Evolutionary conservation across 2,797 vertebrate species (phyloP).

Genomic region (Neosalanx taihuensis): DNA sequence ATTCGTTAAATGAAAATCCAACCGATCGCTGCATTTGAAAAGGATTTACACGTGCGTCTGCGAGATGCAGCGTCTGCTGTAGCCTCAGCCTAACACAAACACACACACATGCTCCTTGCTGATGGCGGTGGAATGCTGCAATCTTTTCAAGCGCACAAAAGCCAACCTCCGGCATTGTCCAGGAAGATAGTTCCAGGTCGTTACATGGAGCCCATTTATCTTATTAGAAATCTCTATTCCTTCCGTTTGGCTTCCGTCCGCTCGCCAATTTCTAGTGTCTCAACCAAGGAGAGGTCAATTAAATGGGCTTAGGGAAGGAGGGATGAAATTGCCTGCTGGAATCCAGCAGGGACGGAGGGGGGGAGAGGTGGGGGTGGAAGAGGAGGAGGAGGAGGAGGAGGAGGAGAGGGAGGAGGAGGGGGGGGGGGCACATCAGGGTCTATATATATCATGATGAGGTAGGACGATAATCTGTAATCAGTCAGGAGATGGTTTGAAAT

Average conservation of each 20-base stretch:
- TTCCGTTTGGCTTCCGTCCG: constrained; percentile 15
- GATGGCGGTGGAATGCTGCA: background rate
- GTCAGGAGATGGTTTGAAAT: constrained; percentile 28
- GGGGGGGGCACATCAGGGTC: constrained; percentile 3
- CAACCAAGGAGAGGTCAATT: constrained; percentile 19
- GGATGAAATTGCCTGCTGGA: constrained; percentile 29
- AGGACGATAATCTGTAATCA: constrained; percentile 33
- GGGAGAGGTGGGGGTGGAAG: background rate
- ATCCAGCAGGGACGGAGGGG: constrained; percentile 26
- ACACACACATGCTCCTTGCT: background rate
- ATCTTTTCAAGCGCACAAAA: background rate
- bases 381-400: background rate
- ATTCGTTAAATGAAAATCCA: too few species aligned
- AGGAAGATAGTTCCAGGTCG: background rate
- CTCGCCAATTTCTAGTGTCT: constrained; percentile 27
- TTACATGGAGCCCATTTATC: constrained; percentile 8
- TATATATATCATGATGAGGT: constrained; percentile 40
- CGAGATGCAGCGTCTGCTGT: background rate
- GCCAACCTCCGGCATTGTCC: background rate
- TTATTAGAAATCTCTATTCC: constrained; percentile 27
- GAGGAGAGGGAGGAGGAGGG: constrained; percentile 7
- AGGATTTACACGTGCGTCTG: background rate
- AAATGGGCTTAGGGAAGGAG: constrained; percentile 21
- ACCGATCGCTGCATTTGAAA: too few species aligned
- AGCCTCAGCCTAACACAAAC: background rate